A percentile compares a stretch with the other conserved stretches of the same genome.
phyloP scores from a whole-genome alignment of 2,888 invertebrate species.

The Drosophila bunnanda region DNA sequence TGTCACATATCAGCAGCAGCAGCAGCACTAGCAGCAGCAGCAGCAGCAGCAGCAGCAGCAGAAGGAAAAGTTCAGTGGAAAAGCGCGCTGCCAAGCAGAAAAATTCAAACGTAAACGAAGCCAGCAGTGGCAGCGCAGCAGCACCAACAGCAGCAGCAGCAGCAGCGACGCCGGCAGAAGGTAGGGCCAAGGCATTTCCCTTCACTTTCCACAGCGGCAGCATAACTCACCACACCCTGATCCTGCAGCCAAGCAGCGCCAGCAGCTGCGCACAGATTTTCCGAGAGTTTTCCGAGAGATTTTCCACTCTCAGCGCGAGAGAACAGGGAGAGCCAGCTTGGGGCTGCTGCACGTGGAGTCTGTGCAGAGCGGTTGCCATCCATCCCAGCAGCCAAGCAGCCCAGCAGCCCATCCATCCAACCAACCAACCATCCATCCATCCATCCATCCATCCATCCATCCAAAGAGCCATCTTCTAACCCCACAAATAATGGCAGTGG shows the following conservation, averaged over 20 bases:
- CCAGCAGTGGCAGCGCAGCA: slow-evolving; percentile 47
- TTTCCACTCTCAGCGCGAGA: slow-evolving; percentile 12
- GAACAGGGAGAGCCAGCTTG: slow-evolving; percentile 19
- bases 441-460: slow-evolving; percentile 13
- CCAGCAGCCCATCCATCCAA: slow-evolving; percentile 21
- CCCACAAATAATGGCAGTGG: slow-evolving; percentile 19
- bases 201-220: slow-evolving; percentile 60
- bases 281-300: not conserved
- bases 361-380: slow-evolving; percentile 38
- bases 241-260: slow-evolving; percentile 66
- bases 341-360: slow-evolving; percentile 48
- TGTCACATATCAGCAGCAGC: slow-evolving; percentile 70
- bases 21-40: slow-evolving; percentile 23
- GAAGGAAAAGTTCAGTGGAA: slow-evolving; percentile 36
- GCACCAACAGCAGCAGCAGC: slow-evolving; percentile 46
- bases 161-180: slow-evolving; percentile 63
- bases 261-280: slow-evolving; percentile 47
- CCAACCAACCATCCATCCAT: not conserved
- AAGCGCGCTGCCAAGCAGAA: slow-evolving; percentile 43
- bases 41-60: slow-evolving; percentile 27
- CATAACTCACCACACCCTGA: slow-evolving; percentile 83
- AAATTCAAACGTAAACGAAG: slow-evolving; percentile 36
- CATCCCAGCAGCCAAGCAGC: not conserved
- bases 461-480: slow-evolving; percentile 9
- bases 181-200: slow-evolving; percentile 63